phyloP scores from a whole-genome alignment of 2,888 invertebrate genomes.

The Aradus depressus region DNA sequence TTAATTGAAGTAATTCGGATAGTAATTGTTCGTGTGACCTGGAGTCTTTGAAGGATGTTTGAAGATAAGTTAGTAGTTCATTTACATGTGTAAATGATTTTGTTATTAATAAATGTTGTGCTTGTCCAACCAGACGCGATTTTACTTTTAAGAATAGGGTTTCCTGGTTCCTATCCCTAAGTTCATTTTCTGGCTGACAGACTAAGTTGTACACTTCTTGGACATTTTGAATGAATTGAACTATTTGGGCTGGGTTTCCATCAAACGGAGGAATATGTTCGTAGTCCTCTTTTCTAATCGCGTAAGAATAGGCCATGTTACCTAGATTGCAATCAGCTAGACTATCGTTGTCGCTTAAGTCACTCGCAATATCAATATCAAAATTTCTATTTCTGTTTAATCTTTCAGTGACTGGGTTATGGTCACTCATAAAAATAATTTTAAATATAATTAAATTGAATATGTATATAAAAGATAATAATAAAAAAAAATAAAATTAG shows the following conservation, averaged over 20 bases:
- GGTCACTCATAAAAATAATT: no score
- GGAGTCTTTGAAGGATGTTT: neutral
- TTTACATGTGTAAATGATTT: neutral
- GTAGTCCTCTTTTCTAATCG: neutral
- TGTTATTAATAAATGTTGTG: neutral
- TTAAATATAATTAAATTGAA: no score
- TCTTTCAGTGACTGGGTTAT: no score
- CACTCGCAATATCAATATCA: no score
- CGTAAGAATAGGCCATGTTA: neutral
- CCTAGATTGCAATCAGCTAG: no score
- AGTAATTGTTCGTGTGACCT: neutral
- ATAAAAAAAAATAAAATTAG: no score
- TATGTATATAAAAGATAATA: no score
- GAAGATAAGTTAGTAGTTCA: neutral
- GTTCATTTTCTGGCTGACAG: neutral
- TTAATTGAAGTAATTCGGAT: neutral
- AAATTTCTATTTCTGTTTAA: no score
- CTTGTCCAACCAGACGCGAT: neutral
- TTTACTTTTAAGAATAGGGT: neutral
- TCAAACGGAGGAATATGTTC: conserved; percentile 2
- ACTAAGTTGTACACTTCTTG: neutral
- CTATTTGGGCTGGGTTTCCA: neutral
- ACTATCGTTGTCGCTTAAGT: no score
- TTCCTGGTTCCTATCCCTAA: neutral
- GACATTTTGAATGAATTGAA: neutral